Conservation (phyloP, 1,140 invertebrate species). For the Drosophila neocordata region DNA sequence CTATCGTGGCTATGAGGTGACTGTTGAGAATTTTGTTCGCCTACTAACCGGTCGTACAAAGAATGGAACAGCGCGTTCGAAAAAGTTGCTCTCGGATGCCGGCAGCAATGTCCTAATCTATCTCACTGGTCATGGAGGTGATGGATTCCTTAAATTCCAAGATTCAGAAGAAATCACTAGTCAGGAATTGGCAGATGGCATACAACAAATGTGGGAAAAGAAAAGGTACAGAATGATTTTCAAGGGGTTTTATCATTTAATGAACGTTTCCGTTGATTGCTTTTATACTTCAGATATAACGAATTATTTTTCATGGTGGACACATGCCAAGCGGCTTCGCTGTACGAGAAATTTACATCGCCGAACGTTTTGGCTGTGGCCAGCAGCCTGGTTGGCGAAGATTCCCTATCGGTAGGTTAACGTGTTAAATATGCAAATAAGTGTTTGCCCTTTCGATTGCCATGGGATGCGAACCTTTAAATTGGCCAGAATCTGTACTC, state of each 20-base stretch:
- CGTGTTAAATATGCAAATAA: too few relatives aligned
- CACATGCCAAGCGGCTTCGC: slow-evolving; percentile 99
- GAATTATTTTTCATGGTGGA: slow-evolving; percentile 99
- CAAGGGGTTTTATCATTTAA: too few relatives aligned
- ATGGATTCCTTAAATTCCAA: slow-evolving; percentile 99
- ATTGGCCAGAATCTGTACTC: slow-evolving; percentile 8
- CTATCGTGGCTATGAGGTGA: slow-evolving; percentile 98
- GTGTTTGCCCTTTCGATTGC: too few relatives aligned
- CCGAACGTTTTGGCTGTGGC: slow-evolving; percentile 99
- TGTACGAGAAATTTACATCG: slow-evolving; percentile 99
- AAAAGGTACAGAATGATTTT: slow-evolving; percentile 86
- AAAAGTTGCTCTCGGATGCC: slow-evolving; percentile 97
- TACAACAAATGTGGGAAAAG: slow-evolving; percentile 99
- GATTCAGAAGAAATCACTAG: slow-evolving; percentile 99
- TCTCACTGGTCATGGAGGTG: slow-evolving; percentile 98
- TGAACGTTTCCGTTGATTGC: not conserved
- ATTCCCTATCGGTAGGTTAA: slow-evolving; percentile 94
- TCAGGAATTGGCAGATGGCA: slow-evolving; percentile 98
- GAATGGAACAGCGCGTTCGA: slow-evolving; percentile 96
- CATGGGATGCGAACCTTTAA: slow-evolving; percentile 78
- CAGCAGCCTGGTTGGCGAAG: slow-evolving; percentile 98
- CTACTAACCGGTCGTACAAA: slow-evolving; percentile 95
- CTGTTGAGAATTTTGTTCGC: slow-evolving; percentile 99
- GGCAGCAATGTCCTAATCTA: slow-evolving; percentile 99
- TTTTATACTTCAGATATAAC: slow-evolving; percentile 90